These are phyloP conservation scores for Reticulitermes lucifugus DNA, from an alignment of 2,888 invertebrate species.

Conservation along the genomic window DNA sequence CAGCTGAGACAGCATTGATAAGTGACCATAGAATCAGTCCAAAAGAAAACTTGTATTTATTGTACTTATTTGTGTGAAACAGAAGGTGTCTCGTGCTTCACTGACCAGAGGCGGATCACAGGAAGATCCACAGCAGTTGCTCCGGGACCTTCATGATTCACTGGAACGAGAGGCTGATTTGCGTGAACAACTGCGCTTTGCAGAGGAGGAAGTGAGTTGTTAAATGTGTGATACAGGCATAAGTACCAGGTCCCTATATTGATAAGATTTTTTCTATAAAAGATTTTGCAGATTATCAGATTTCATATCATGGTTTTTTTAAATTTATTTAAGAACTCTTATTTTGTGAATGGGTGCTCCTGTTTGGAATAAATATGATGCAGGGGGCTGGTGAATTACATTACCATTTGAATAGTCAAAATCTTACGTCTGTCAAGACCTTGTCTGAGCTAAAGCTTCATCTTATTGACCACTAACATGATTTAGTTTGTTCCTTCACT, in stretches of 20 bases:
- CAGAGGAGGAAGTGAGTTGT: constrained; percentile 86
- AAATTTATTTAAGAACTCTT: too few relatives aligned
- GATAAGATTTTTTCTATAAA: background rate
- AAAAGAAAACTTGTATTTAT: background rate
- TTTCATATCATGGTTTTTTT: too few relatives aligned
- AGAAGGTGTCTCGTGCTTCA: constrained; percentile 80
- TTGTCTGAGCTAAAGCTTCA: too few relatives aligned
- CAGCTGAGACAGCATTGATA: too few relatives aligned
- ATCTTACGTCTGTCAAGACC: too few relatives aligned
- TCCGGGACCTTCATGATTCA: constrained; percentile 90
- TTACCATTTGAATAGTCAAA: too few relatives aligned
- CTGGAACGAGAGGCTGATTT: constrained; percentile 94
- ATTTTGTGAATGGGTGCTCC: too few relatives aligned
- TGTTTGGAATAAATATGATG: too few relatives aligned
- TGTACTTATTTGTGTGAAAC: constrained; percentile 56
- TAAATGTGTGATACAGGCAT: background rate
- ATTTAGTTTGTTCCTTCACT: too few relatives aligned
- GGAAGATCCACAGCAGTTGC: constrained; percentile 83
- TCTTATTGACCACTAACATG: too few relatives aligned
- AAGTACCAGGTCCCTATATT: background rate
- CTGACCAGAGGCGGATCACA: constrained; percentile 83
- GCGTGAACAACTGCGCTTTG: constrained; percentile 90
- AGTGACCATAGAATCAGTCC: background rate
- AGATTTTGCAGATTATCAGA: too few relatives aligned
- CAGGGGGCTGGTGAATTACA: too few relatives aligned